These are phyloP conservation scores for Pegoplata infirma DNA, from an alignment of 2,888 invertebrate species.

Conservation along the genomic window DNA sequence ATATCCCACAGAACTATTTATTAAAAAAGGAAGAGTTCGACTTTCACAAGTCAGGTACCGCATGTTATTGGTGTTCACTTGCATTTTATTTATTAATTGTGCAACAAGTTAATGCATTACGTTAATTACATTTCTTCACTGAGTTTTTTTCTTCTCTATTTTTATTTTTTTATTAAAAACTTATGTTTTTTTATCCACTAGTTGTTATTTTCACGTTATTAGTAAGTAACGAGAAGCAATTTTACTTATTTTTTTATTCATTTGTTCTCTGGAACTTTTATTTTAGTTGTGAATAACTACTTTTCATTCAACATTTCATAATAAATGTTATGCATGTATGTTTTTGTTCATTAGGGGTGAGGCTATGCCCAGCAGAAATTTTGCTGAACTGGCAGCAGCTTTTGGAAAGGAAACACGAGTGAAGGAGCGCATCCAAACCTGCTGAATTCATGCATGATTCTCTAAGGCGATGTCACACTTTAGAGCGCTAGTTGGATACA, in stretches of 20 bases:
- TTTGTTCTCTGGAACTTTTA: not conserved
- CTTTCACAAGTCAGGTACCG: too few relatives aligned
- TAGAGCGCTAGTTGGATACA: too few relatives aligned
- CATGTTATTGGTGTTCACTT: not conserved
- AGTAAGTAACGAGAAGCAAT: conserved; percentile 5
- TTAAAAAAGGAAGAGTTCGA: too few relatives aligned
- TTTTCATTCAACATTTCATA: conserved; percentile 36
- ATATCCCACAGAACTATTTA: too few relatives aligned
- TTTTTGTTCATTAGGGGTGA: too few relatives aligned
- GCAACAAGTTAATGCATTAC: conserved; percentile 21
- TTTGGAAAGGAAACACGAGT: too few relatives aligned
- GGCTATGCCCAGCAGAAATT: too few relatives aligned
- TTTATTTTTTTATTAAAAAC: conserved; percentile 13
- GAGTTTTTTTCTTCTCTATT: not conserved
- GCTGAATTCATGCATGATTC: too few relatives aligned
- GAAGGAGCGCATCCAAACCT: too few relatives aligned
- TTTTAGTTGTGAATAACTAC: conserved; percentile 9
- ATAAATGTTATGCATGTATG: conserved; percentile 45
- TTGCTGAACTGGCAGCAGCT: too few relatives aligned
- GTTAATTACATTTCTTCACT: conserved; percentile 3
- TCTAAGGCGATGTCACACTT: too few relatives aligned
- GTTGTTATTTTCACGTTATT: conserved; percentile 5
- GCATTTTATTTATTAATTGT: not conserved
- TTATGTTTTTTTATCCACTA: conserved; percentile 16
- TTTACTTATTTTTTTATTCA: not conserved